Conservation (phyloP, 2,113 vertebrate genomes). For the Tamias sibiricus region DNA sequence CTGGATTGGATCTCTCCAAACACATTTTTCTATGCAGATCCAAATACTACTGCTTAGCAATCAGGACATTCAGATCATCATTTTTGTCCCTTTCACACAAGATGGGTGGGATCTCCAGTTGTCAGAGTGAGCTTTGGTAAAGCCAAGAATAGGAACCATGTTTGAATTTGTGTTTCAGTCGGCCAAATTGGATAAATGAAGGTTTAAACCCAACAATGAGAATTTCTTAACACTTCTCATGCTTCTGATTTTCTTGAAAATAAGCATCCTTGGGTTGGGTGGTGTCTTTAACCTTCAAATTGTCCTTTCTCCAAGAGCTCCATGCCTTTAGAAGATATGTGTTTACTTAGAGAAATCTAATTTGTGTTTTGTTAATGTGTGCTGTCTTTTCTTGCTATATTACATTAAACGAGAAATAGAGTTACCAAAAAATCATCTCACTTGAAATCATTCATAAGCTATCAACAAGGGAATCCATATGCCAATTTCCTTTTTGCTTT, state of each 20-base stretch:
- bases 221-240: slow-evolving; percentile 82
- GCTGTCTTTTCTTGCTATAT: slow-evolving; percentile 89
- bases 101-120: background rate
- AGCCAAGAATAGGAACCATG: background rate
- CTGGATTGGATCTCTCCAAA: background rate
- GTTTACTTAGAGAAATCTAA: slow-evolving; percentile 92
- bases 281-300: slow-evolving; percentile 88
- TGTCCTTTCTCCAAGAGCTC: slow-evolving; percentile 87
- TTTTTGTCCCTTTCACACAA: background rate
- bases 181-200: slow-evolving; percentile 75
- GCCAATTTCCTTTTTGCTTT: slow-evolving; percentile 88
- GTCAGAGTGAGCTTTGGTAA: background rate
- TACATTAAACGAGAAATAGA: slow-evolving; percentile 92
- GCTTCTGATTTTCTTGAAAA: slow-evolving; percentile 84
- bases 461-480: slow-evolving; percentile 88
- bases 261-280: slow-evolving; percentile 77
- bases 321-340: slow-evolving; percentile 86
- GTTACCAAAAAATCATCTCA: slow-evolving; percentile 89
- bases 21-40: background rate
- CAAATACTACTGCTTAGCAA: background rate
- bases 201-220: slow-evolving; percentile 80
- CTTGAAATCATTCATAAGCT: slow-evolving; percentile 88
- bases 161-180: background rate
- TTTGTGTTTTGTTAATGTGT: slow-evolving; percentile 90
- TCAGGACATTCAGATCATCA: background rate